phyloP scores from a whole-genome alignment of 2,797 vertebrate genomes.

The Myotis daubentonii region DNA sequence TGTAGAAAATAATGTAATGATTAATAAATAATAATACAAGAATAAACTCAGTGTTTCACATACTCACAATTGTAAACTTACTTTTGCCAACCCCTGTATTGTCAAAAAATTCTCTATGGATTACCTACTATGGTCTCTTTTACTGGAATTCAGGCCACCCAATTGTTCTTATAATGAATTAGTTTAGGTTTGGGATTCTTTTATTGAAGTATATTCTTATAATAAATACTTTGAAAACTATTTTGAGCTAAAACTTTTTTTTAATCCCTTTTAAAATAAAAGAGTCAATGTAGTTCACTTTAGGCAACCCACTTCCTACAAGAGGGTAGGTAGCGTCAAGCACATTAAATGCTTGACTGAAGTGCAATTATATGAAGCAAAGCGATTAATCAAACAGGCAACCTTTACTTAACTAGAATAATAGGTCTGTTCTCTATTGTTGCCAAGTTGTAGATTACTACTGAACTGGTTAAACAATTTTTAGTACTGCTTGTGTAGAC shows the following conservation, averaged over 20 bases:
- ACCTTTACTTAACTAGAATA: conserved; percentile 9
- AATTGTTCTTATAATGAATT: conserved; percentile 8
- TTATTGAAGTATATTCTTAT: conserved; percentile 8
- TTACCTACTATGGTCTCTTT: not conserved
- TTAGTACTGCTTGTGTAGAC: not conserved
- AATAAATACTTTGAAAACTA: not conserved
- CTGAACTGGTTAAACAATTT: conserved; percentile 44
- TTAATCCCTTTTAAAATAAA: not conserved
- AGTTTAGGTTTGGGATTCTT: not conserved
- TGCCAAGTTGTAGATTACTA: conserved; percentile 30
- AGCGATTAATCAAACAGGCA: not conserved
- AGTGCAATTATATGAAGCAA: not conserved
- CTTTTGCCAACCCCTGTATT: not conserved
- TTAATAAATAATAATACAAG: not conserved
- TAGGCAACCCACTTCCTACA: not conserved
- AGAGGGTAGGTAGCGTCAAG: not conserved
- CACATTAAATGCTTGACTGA: not conserved
- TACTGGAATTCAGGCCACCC: not conserved
- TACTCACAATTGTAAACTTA: not conserved
- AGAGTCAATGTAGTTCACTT: not conserved
- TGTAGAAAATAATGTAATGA: not conserved
- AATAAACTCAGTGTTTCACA: not conserved
- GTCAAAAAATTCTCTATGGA: not conserved
- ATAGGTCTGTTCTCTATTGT: not conserved
- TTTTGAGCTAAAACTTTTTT: not conserved